Base-by-base conservation (phyloP, 2,888 invertebrate genomes). In the Mythimna pallens region DNA sequence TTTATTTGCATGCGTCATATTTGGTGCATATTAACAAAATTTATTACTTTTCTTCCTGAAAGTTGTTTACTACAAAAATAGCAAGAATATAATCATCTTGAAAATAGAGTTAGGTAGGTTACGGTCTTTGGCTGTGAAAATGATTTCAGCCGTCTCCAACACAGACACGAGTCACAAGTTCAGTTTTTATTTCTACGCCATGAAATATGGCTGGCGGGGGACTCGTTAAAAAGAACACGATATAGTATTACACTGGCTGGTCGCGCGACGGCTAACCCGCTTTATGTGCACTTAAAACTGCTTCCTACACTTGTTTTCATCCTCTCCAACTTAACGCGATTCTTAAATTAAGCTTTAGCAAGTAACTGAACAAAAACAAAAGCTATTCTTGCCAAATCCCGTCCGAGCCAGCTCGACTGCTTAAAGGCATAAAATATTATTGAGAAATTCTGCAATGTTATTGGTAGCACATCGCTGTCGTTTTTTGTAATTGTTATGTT, bases 241-340 rank as follows among this genome's bases (percentile, higher is more conserved):
- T 93, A 93, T 91, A 89, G 92, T 92, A 93, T 93, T 93, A 93
- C 92, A 91, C 84, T 87, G 90, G 92, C 89, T 91, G 89, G 93
- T 90, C 86, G 88, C 88, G 90, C 90, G 89, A 86, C 88, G 91
- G 90, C 89, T 93, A 92, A 93, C 92, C 91, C 93, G 89, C 90
- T 95, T 95, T 95, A 95, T 94, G 94, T 92, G 92, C 93, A 92
- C 93, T 95, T 94, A 94, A 94, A 93, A 91, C 92, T 89, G 90
- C 89, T 92, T 93, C 90, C 92, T 90, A 90, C 91, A 93, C 93
- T 94, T 93, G 92, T 93, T 92, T 47, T 91, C 90, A 93, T 92
- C 91, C 92, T 92, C 92, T 93, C 83, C 89, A 91, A 92, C 92
- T 94, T 93, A 93, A 93, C 91, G 92, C 90, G 92, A 92, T 91